These are phyloP conservation scores for Ectropis crepuscularia DNA, from an alignment of 2,888 invertebrate genomes.

Conservation along the genomic window DNA sequence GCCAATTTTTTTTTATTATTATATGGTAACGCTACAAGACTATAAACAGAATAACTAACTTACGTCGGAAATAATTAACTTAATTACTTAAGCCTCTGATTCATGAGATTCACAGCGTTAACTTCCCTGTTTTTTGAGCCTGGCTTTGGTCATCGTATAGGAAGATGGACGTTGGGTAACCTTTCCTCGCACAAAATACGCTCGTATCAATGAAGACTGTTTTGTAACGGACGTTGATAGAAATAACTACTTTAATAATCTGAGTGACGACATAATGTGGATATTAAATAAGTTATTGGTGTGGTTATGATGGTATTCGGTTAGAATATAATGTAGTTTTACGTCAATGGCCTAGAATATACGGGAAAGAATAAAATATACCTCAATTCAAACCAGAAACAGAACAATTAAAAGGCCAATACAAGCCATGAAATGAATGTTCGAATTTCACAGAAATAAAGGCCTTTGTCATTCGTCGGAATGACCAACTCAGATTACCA, in stretches of 20 bases:
- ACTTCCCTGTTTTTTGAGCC: not conserved
- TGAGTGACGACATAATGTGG: constrained; percentile 9
- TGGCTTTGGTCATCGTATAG: not conserved
- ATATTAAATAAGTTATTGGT: constrained; percentile 18
- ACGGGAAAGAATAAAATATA: too few relatives aligned
- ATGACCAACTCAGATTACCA: too few relatives aligned
- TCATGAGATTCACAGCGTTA: not conserved
- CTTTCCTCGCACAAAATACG: constrained; percentile 3
- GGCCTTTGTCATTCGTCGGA: too few relatives aligned
- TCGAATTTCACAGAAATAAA: too few relatives aligned
- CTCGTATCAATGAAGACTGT: constrained; percentile 5
- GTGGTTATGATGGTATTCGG: constrained; percentile 8
- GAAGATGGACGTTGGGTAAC: constrained; percentile 1
- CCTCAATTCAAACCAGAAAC: too few relatives aligned
- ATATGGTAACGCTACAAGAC: not conserved
- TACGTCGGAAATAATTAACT: constrained; percentile 1
- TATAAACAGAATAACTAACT: not conserved
- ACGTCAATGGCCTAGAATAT: not conserved
- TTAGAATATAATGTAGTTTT: constrained; percentile 1
- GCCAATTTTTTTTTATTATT: too few relatives aligned
- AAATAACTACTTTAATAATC: constrained; percentile 22
- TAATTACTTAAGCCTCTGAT: not conserved
- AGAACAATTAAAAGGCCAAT: too few relatives aligned
- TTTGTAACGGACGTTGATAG: constrained; percentile 20
- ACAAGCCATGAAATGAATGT: too few relatives aligned